phyloP scores from a whole-genome alignment of 2,113 vertebrate species.

The Accipiter virgatus region DNA sequence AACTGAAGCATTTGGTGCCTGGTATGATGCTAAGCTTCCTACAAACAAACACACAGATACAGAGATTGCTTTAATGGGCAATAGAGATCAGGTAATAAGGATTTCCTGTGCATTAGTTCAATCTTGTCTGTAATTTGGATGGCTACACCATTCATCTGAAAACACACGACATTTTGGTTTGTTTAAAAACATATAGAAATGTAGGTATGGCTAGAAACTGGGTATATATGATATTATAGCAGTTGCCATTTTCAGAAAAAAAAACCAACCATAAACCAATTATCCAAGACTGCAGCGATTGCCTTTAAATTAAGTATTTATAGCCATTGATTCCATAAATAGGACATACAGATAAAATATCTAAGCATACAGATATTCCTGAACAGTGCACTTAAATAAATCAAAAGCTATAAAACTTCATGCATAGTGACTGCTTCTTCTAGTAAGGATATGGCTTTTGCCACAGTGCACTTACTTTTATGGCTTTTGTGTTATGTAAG shows the following conservation, averaged over 20 bases:
- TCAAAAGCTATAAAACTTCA: neutral
- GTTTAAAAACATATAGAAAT: no score
- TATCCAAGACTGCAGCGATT: neutral
- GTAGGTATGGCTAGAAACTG: neutral
- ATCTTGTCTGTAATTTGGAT: neutral
- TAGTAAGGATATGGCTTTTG: neutral
- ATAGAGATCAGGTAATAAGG: neutral
- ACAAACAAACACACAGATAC: neutral
- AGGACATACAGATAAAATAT: neutral
- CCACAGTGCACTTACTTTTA: neutral
- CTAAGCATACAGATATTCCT: neutral
- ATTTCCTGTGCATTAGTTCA: neutral
- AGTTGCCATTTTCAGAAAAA: neutral
- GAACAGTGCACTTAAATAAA: neutral
- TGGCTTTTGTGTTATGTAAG: neutral
- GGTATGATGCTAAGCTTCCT: slow-evolving; percentile 73
- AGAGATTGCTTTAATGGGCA: neutral
- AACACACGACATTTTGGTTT: neutral
- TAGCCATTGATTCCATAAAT: neutral
- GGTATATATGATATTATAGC: neutral
- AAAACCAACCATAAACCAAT: neutral
- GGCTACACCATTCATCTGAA: neutral
- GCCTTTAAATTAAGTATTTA: neutral
- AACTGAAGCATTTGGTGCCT: slow-evolving; percentile 61
- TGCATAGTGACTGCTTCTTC: neutral